Evolutionary conservation across 2,797 vertebrate genomes (phyloP).

Genomic region (Anguilla anguilla): DNA sequence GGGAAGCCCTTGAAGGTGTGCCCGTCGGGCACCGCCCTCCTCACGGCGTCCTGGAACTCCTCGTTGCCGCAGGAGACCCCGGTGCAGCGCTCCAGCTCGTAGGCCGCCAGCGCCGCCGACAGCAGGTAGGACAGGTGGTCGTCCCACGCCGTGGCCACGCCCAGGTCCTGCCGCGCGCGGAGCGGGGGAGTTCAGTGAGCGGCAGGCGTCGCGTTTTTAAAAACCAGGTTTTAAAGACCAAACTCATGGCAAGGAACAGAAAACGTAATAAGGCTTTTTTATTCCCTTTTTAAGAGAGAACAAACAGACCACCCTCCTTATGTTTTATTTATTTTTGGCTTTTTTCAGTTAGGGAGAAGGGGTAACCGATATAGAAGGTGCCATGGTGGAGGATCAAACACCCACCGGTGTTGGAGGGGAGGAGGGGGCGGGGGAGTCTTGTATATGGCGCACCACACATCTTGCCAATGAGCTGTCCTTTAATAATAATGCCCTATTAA

Average conservation of each 20-base stretch:
- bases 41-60: conserved; percentile 94
- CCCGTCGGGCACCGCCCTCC: conserved; percentile 90
- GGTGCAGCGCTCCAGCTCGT: conserved; percentile 89
- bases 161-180: conserved; percentile 80
- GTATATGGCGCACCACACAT: background rate
- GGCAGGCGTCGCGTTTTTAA: background rate
- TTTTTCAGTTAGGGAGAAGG: too few species aligned
- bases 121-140: conserved; percentile 94
- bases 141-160: conserved; percentile 89
- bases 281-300: background rate
- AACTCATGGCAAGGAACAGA: background rate
- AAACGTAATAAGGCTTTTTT: background rate
- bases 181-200: background rate
- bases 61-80: conserved; percentile 91
- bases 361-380: too few species aligned
- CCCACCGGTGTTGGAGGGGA: background rate
- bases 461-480: background rate
- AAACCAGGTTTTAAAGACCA: background rate
- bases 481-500: background rate
- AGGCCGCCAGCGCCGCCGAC: conserved; percentile 88
- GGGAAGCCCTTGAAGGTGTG: conserved; percentile 99
- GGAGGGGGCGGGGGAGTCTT: too few species aligned
- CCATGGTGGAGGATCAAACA: too few species aligned
- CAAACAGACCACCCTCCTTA: background rate
- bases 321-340: too few species aligned